Percentiles rank a stretch among this genome's conserved stretches.
phyloP scores from a whole-genome alignment of 1,140 invertebrate species.

The Ostrea edulis region DNA sequence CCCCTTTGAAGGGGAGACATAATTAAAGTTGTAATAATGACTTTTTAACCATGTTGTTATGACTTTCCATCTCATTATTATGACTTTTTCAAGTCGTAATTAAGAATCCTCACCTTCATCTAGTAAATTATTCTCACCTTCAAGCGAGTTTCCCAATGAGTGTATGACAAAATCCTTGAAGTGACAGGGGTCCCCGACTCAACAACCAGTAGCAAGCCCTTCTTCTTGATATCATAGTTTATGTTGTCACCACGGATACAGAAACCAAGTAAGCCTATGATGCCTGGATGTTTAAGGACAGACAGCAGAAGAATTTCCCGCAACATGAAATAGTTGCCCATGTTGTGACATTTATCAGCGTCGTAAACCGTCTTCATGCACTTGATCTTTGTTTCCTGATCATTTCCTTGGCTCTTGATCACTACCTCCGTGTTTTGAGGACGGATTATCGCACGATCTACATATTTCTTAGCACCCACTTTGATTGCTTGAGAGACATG shows the following conservation, averaged over 20 bases:
- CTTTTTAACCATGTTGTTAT: too few species aligned
- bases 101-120: too few species aligned
- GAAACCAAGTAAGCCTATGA: constrained; percentile 62
- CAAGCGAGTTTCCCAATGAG: constrained; percentile 55
- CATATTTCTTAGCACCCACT: constrained; percentile 57
- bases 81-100: too few species aligned
- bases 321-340: constrained; percentile 67
- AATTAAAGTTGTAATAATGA: too few species aligned
- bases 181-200: constrained; percentile 62
- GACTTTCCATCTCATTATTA: too few species aligned
- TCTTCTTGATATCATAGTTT: constrained; percentile 60
- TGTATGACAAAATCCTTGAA: constrained; percentile 41
- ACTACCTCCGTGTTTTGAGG: constrained; percentile 52
- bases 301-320: constrained; percentile 62
- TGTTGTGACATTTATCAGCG: constrained; percentile 63
- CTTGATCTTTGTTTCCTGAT: constrained; percentile 64
- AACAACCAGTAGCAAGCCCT: constrained; percentile 64
- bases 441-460: constrained; percentile 56
- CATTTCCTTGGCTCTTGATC: constrained; percentile 64
- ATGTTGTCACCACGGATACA: constrained; percentile 67
- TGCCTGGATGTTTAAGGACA: constrained; percentile 58
- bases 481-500: constrained; percentile 55
- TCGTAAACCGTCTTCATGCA: constrained; percentile 68
- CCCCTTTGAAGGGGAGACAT: too few species aligned
- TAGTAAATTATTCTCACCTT: constrained; percentile 45